Base-by-base conservation (phyloP, 2,113 vertebrate species). In the Parus major region DNA sequence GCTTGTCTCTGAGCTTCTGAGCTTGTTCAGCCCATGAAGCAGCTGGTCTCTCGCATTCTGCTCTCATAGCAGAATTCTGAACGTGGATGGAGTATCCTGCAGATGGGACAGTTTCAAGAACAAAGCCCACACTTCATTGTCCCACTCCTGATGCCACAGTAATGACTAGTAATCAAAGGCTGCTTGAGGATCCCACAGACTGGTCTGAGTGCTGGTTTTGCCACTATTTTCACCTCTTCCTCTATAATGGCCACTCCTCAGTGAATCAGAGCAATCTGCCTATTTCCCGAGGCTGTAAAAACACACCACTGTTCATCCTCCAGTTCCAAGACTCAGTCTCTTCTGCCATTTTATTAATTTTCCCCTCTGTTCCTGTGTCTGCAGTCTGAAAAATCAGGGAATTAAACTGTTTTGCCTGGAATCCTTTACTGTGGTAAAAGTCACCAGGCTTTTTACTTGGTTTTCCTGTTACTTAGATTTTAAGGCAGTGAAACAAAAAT, bases 401-500 rank as follows among this genome's bases (percentile, higher is more conserved):
- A 56, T 41, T 69, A n/a, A 59, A 69, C 15, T 76, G 46, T 47
- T 88, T 64, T 25, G 15, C 49, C 65, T 86, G 57, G 69, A 90
- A 44, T 79, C 31, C 18, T 91, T 71, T 60, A 47, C 47, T 2
- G 1, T 42, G 35, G 24, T 68, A 28, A 59, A 86, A 68, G 47
- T 55, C 44, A 59, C 8, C 15, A 68, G 49, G n/a, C 11, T 84
- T 92, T 93, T 93, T 49, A 69, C 44, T 57, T 53, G 24, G n/a
- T 68, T 92, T 78, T 75, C 57, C 56, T 71, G 53, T 69, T 83
- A 78, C 25, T 81, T 64, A 20, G 36, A 52, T 83, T 92, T 69
- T 65, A 87, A 95, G 95, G 44, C 21, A 68, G n/a, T n/a, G 29
- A 55, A 94, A 82, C 49, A 88, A 64, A 60, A 76, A 9, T 1